Percentiles rank a stretch among this genome's conserved stretches.
These are phyloP conservation scores for Gymnocypris eckloni DNA, from an alignment of 2,797 vertebrate genomes.

Conservation along the genomic window DNA sequence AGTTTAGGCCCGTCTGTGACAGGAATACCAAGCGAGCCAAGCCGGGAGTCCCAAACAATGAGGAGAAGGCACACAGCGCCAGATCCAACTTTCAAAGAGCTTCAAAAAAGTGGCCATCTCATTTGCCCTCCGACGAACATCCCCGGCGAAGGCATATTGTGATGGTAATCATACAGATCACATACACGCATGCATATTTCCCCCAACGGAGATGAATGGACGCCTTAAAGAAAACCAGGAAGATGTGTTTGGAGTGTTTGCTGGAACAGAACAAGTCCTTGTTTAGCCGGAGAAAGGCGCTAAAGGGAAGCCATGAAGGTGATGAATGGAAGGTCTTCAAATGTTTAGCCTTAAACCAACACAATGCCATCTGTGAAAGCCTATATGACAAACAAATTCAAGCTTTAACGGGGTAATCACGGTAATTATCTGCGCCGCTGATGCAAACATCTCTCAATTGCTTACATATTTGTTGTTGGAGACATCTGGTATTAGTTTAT, in stretches of 20 bases:
- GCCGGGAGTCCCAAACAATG: constrained; percentile 69
- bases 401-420: constrained; percentile 50
- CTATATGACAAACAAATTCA: constrained; percentile 47
- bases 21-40: constrained; percentile 78
- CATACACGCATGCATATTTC: constrained; percentile 67
- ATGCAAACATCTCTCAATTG: constrained; percentile 49
- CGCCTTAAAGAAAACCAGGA: constrained; percentile 47
- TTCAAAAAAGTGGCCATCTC: constrained; percentile 71
- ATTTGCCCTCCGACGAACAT: constrained; percentile 73
- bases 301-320: constrained; percentile 52
- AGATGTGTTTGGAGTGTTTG: constrained; percentile 61
- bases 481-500: constrained; percentile 60
- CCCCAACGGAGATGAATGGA: constrained; percentile 46
- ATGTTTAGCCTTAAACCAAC: constrained; percentile 59
- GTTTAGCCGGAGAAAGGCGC: constrained; percentile 42
- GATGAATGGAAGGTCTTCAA: constrained; percentile 49
- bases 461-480: constrained; percentile 58
- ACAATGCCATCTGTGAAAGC: constrained; percentile 55
- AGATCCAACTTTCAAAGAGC: constrained; percentile 74
- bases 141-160: constrained; percentile 71
- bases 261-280: constrained; percentile 55
- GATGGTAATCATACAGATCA: constrained; percentile 71
- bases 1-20: constrained; percentile 77
- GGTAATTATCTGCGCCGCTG: constrained; percentile 37
- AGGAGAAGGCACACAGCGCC: constrained; percentile 71